phyloP scores from a whole-genome alignment of 2,113 vertebrate species.

The Psophia crepitans region DNA sequence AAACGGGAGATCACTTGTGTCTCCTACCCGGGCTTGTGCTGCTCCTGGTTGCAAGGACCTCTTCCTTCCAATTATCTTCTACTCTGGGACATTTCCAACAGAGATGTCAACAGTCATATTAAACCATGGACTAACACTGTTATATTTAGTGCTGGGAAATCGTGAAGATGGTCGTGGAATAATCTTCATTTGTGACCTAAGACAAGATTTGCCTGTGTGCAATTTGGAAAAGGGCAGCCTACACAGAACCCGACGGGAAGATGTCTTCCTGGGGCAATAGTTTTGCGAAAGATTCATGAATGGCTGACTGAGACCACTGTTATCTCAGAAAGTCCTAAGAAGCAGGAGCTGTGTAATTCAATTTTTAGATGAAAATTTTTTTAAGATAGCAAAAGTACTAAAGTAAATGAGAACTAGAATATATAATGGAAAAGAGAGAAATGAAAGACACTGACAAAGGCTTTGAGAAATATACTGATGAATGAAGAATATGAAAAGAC shows the following conservation, averaged over 20 bases:
- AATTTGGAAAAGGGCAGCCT: background rate
- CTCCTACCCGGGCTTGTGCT: background rate
- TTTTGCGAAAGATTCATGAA: slow-evolving; percentile 10
- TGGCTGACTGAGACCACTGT: background rate
- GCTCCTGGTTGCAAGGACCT: background rate
- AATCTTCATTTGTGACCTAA: background rate
- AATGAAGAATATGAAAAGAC: background rate
- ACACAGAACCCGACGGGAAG: rapidly evolving
- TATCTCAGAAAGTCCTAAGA: background rate
- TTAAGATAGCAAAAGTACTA: slow-evolving; percentile 12
- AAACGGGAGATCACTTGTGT: background rate
- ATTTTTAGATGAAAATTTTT: slow-evolving; percentile 14
- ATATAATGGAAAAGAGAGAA: background rate
- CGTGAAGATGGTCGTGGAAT: background rate
- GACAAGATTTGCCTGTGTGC: background rate
- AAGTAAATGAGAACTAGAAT: slow-evolving; percentile 38
- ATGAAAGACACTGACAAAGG: background rate
- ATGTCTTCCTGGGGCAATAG: background rate
- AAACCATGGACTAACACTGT: background rate
- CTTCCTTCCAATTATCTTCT: background rate
- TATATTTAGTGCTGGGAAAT: background rate
- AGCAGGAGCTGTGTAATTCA: background rate
- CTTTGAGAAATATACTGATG: background rate
- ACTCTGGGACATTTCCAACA: background rate
- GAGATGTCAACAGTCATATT: background rate